phyloP scores from a whole-genome alignment of 2,888 invertebrate genomes.

The Nomada hirtipes region DNA sequence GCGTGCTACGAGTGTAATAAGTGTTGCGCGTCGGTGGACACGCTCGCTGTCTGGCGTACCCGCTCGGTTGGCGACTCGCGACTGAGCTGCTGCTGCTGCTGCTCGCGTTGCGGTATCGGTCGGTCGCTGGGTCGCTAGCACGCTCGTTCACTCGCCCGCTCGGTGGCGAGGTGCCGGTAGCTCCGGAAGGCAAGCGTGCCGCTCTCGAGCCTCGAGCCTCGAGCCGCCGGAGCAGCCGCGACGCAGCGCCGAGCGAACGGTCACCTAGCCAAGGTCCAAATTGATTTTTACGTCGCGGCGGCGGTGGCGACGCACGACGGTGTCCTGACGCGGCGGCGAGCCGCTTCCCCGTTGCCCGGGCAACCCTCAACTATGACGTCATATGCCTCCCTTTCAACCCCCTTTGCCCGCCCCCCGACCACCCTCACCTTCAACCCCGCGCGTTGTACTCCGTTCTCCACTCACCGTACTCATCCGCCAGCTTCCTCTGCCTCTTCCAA shows the following conservation, averaged over 20 bases:
- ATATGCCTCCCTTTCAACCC: constrained; percentile 57
- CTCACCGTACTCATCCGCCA: neutral
- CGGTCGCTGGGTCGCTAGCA: constrained; percentile 59
- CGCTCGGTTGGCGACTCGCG: constrained; percentile 77
- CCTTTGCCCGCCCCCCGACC: constrained; percentile 16
- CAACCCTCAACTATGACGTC: constrained; percentile 81
- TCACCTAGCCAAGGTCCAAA: constrained; percentile 82
- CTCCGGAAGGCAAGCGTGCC: constrained; percentile 67
- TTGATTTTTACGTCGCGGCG: constrained; percentile 83
- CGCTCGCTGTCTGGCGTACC: constrained; percentile 65
- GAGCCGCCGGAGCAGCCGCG: constrained; percentile 55
- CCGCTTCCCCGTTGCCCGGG: constrained; percentile 80
- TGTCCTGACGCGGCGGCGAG: constrained; percentile 77
- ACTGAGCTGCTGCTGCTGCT: constrained; percentile 38
- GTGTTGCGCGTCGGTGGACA: constrained; percentile 26
- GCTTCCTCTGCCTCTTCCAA: neutral
- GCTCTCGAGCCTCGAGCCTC: constrained; percentile 51
- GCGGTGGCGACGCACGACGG: constrained; percentile 81
- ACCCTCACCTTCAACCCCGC: constrained; percentile 19
- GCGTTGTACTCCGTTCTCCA: constrained; percentile 26
- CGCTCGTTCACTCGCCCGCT: constrained; percentile 62
- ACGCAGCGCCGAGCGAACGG: constrained; percentile 70
- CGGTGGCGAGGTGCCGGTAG: constrained; percentile 65
- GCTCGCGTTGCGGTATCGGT: constrained; percentile 44
- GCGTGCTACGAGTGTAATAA: constrained; percentile 20